A percentile compares a stretch with the other conserved stretches of the same genome.
Conservation (phyloP, 2,113 vertebrate species). For the Lepisosteus oculatus region DNA sequence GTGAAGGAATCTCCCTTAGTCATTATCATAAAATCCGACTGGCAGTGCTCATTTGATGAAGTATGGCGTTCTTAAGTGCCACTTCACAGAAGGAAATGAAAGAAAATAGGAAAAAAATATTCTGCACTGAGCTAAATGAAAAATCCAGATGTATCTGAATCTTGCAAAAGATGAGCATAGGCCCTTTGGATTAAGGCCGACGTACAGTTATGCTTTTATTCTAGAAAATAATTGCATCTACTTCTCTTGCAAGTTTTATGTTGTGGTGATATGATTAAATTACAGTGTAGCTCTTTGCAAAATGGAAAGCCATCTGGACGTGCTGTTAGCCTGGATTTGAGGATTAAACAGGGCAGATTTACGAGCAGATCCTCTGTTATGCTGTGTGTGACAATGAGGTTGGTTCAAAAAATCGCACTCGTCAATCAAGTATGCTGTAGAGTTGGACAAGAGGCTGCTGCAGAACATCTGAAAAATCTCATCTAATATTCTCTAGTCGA, state of each 20-base stretch:
- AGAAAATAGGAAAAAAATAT: too few relatives aligned
- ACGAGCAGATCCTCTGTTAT: neutral
- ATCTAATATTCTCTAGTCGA: too few relatives aligned
- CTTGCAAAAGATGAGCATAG: neutral
- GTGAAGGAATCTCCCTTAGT: too few relatives aligned
- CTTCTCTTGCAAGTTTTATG: neutral
- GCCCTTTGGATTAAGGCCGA: neutral
- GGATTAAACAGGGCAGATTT: neutral
- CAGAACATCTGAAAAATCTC: too few relatives aligned
- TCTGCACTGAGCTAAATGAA: too few relatives aligned
- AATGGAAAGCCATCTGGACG: conserved; percentile 2
- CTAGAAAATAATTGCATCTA: neutral
- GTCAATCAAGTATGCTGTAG: too few relatives aligned
- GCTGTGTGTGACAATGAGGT: neutral
- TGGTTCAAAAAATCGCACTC: neutral
- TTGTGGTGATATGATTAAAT: neutral
- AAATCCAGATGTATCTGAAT: too few relatives aligned
- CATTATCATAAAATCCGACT: too few relatives aligned
- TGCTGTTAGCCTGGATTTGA: neutral
- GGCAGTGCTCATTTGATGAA: too few relatives aligned
- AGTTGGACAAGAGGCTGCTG: too few relatives aligned
- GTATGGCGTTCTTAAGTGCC: too few relatives aligned
- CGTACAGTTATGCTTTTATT: neutral
- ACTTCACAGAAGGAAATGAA: too few relatives aligned
- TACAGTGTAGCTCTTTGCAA: neutral